Evolutionary conservation across 2,797 vertebrate species (phyloP).

Genomic region (Bryconaethiops microstoma): DNA sequence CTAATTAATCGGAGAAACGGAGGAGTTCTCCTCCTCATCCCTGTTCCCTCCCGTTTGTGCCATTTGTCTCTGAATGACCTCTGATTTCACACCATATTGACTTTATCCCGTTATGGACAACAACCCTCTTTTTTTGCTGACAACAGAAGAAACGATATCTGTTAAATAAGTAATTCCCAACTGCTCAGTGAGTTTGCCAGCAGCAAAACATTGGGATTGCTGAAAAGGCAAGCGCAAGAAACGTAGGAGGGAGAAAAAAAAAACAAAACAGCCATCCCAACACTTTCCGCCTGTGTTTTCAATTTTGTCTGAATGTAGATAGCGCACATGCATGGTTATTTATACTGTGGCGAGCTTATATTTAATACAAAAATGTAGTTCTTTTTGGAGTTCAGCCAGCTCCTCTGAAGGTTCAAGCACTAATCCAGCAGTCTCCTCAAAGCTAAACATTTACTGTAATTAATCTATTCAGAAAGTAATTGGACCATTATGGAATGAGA

Average conservation of each 20-base stretch:
- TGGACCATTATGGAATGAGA: slow-evolving; percentile 33
- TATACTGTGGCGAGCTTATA: slow-evolving; percentile 27
- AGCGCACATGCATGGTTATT: slow-evolving; percentile 42
- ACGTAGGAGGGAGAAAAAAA: slow-evolving; percentile 22
- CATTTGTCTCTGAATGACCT: slow-evolving; percentile 81
- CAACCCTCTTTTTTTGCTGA: slow-evolving; percentile 79
- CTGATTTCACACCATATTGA: slow-evolving; percentile 83
- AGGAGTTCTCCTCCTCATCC: slow-evolving; percentile 63
- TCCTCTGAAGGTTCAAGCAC: slow-evolving; percentile 20
- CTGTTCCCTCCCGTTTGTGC: slow-evolving; percentile 74
- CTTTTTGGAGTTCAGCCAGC: slow-evolving; percentile 33
- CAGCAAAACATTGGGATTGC: slow-evolving; percentile 82
- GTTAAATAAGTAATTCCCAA: slow-evolving; percentile 87
- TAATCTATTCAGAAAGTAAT: slow-evolving; percentile 38
- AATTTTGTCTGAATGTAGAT: slow-evolving; percentile 55
- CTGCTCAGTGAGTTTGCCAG: slow-evolving; percentile 78
- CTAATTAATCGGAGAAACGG: slow-evolving; percentile 77
- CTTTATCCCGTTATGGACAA: slow-evolving; percentile 80
- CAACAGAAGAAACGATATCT: slow-evolving; percentile 84
- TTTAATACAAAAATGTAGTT: slow-evolving; percentile 6
- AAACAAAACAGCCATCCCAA: slow-evolving; percentile 43
- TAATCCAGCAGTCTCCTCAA: slow-evolving; percentile 30
- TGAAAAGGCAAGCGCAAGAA: slow-evolving; percentile 73
- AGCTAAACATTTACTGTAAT: slow-evolving; percentile 34
- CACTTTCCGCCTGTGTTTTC: slow-evolving; percentile 47